A percentile compares a stretch with the other conserved stretches of the same genome.
Evolutionary conservation across 2,113 vertebrate genomes (phyloP).

Genomic region (Oncorhynchus gorbuscha): DNA sequence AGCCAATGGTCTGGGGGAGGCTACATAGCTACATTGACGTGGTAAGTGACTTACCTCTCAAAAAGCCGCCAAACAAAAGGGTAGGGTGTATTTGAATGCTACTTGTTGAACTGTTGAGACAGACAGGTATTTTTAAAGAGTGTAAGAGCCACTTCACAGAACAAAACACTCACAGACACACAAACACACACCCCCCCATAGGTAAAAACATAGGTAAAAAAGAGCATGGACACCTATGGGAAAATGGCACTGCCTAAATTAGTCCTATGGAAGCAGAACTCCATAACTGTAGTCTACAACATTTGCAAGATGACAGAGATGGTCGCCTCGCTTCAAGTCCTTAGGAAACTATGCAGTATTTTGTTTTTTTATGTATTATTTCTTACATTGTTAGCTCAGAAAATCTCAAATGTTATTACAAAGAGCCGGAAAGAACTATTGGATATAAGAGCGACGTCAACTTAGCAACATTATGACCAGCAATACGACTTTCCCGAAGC

Average conservation of each 20-base stretch:
- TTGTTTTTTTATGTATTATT: too few species aligned
- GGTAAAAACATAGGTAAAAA: slow-evolving; percentile 29
- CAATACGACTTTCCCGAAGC: too few species aligned
- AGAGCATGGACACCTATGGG: not conserved
- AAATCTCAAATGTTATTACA: too few species aligned
- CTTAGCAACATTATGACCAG: too few species aligned
- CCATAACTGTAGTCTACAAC: slow-evolving; percentile 18
- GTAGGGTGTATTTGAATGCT: not conserved
- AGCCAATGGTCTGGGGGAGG: not conserved
- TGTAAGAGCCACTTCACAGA: slow-evolving; percentile 39
- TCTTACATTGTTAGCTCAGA: too few species aligned
- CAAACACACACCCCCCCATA: slow-evolving; percentile 38
- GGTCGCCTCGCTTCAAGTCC: too few species aligned
- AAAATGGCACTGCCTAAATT: slow-evolving; percentile 39
- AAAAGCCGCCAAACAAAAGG: not conserved
- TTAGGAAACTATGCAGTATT: too few species aligned
- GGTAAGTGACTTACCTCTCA: not conserved
- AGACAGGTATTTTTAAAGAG: not conserved
- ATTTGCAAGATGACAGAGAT: not conserved
- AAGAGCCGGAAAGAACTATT: too few species aligned
- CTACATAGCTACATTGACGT: not conserved
- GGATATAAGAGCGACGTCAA: too few species aligned
- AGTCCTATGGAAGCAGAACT: too few species aligned
- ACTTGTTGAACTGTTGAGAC: not conserved
- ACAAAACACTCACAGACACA: slow-evolving; percentile 1